A percentile compares a stretch with the other conserved stretches of the same genome.
These are phyloP conservation scores for Grammomys surdaster DNA, from an alignment of 2,113 vertebrate genomes.

Conservation along the genomic window DNA sequence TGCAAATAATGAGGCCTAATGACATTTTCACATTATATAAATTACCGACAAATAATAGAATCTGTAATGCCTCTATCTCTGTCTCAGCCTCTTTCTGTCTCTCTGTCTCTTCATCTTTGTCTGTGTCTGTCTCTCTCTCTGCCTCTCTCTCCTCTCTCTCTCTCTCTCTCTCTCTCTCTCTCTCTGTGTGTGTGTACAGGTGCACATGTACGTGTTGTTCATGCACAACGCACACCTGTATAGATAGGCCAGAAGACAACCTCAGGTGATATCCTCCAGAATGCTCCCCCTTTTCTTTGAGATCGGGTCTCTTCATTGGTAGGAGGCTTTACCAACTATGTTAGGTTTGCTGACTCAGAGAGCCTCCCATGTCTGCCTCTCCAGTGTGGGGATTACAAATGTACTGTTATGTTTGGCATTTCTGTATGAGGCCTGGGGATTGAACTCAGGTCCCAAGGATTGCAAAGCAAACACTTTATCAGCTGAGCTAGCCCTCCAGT, in stretches of 20 bases:
- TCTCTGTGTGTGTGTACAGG: no score
- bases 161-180: no score
- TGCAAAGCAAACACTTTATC: neutral
- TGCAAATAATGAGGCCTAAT: neutral
- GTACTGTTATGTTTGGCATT: neutral
- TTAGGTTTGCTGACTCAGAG: neutral
- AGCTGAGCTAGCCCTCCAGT: neutral
- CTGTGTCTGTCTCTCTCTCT: no score
- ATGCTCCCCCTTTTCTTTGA: no score
- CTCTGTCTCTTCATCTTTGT: neutral
- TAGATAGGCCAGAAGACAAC: neutral
- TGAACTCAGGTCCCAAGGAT: neutral
- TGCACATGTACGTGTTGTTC: neutral
- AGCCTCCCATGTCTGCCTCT: neutral
- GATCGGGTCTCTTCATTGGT: neutral
- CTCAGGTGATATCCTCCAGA: neutral
- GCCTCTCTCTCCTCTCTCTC: no score
- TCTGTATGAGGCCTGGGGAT: neutral
- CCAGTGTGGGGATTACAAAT: neutral
- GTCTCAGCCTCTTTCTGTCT: neutral
- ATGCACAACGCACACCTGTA: no score
- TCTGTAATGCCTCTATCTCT: neutral
- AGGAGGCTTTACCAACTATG: neutral
- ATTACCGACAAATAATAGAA: neutral
- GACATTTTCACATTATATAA: neutral